Base-by-base conservation (phyloP, 1,140 invertebrate species). In the Polypedilum pembai region DNA sequence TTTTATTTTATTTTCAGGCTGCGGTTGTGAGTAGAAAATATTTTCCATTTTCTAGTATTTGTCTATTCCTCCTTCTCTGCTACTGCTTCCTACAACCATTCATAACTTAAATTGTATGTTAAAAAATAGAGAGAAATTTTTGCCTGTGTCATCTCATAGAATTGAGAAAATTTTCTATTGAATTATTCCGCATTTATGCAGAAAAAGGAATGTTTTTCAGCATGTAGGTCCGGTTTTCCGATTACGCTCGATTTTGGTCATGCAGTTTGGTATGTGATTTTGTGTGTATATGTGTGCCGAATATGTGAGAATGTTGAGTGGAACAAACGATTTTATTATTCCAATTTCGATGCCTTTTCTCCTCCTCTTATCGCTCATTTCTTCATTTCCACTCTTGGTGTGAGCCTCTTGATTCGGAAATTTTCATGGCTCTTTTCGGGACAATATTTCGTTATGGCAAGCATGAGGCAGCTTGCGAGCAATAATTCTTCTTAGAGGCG, bases 251-350 rank as follows among this genome's bases (percentile, higher is more conserved):
- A 3, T 33, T 33, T 33, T 33, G 24, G 24, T 33, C 5, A 33
- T 33, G 24, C 24, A 33, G 24, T 5, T 33, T 33, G 24, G 2
- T 33, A 33, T 33, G 24, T 33, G 24, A 33, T 33, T 33, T 33
- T 33, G 24, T 33, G 24, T 33, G 5, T 33, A 56, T 12, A 12
- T 56, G 45, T 45, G 1, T 8, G 7, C 8, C 1, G 41, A 15
- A 1, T 10, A 3, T 10, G 41, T 41, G 41, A 45, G 15, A 45
- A 45, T 10, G 15, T 10, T 8, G 41, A 45, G 41, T 56, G 45
- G n/a, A 56, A 56, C 45, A 56, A 56, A 56, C 45, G 45, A 56
- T 56, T 56, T 56, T 56, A 56, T 56, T 56, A 56, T 56, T 56
- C 45, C 45, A 56, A 56, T 56, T 56, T 56, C 45, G 12, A n/a